A percentile compares a stretch with the other conserved stretches of the same genome.
These are phyloP conservation scores for Phytoseiulus persimilis DNA, from an alignment of 2,888 invertebrate genomes.

Conservation along the genomic window DNA sequence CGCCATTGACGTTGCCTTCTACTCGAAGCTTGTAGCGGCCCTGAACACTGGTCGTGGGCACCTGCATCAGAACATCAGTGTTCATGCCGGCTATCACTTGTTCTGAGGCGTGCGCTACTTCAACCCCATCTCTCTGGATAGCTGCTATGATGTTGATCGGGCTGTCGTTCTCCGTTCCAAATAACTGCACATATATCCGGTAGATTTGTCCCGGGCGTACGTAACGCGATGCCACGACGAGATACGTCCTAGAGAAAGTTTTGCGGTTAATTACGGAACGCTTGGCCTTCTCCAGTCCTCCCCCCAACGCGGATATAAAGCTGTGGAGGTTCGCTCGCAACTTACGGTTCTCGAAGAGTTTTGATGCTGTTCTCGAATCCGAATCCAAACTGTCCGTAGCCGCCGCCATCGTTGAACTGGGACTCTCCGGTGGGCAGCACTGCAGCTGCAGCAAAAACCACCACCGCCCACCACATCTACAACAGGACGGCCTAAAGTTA, in stretches of 20 bases:
- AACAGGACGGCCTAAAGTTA: neutral
- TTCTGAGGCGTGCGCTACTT: constrained; percentile 71
- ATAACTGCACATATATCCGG: constrained; percentile 72
- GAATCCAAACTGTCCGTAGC: constrained; percentile 27
- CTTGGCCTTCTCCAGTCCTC: too few species aligned
- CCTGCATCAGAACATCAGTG: constrained; percentile 52
- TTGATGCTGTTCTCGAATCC: constrained; percentile 30
- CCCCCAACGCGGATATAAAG: too few species aligned
- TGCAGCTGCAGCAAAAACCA: neutral
- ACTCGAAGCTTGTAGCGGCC: constrained; percentile 76
- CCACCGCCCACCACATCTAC: neutral
- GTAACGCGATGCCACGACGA: constrained; percentile 80
- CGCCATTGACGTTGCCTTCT: constrained; percentile 68
- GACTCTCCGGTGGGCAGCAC: constrained; percentile 11
- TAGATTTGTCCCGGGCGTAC: constrained; percentile 85
- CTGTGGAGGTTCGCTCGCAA: neutral
- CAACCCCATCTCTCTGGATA: constrained; percentile 78
- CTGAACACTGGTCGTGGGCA: constrained; percentile 70
- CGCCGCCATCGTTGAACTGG: constrained; percentile 18
- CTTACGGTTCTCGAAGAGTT: constrained; percentile 35
- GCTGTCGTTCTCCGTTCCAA: constrained; percentile 61
- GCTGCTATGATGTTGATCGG: constrained; percentile 78
- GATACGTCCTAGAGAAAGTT: constrained; percentile 65
- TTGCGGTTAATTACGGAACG: neutral
- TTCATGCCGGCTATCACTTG: constrained; percentile 72